Evolutionary conservation across 2,113 vertebrate genomes (phyloP), one percentile per base, ranked within the genome.

Genomic region (Azemiops feae): DNA sequence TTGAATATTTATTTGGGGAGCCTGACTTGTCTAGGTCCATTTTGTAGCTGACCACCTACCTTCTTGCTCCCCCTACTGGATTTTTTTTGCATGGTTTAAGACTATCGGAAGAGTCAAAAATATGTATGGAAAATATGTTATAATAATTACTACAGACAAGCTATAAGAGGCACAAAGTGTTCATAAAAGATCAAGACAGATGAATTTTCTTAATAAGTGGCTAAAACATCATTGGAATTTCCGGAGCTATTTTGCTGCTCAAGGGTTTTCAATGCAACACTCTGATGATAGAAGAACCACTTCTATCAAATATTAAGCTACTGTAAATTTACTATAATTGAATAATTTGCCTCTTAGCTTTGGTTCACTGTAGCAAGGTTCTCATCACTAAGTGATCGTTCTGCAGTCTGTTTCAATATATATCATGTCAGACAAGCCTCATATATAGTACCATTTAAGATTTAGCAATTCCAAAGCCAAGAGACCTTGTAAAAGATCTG

Each of bases 271-370:
- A 97, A 0, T 97, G 95, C 96, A 97, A 97, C 89, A 93, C 93
- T 97, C 96, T 97, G 97, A 97, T 97, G 97, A 97, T 95, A 97
- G 97, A 96, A 97, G 97, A 97, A 98, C 96, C 97, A 97, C 97
- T 98, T 98, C 97, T 97, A 97, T 97, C 97, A 97, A 97, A 98
- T 98, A 98, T 98, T 98, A 98, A 98, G 96, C 97, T 98, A 98
- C 97, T 98, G 97, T 98, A 98, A 98, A 98, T 98, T 98, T 97
- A 97, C 97, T 97, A 96, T 98, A 98, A 98, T 98, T 98, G 97
- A 98, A 97, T 98, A 97, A 97, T 98, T 97, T 97, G 96, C 97
- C 97, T 98, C 97, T 98, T 98, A 97, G 97, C 97, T 97, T 97
- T 97, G 98, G 97, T 98, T 98, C 97, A 98, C 97, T 96, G 96